Conservation (phyloP, 2,113 vertebrate genomes). For the Zosterops pallidus region DNA sequence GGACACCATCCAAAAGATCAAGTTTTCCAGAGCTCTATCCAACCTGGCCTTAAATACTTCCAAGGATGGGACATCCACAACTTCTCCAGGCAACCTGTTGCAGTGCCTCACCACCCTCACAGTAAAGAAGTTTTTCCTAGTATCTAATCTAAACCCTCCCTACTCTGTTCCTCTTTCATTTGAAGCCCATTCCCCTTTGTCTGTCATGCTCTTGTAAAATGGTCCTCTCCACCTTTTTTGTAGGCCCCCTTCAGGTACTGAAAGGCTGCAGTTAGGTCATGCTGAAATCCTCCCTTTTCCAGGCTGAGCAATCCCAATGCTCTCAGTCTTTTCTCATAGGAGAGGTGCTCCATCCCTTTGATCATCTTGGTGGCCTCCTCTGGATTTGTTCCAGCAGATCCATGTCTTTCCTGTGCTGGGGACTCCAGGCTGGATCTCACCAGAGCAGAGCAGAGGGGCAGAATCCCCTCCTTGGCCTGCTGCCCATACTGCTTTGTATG, state of each 20-base stretch:
- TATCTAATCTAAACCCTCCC: neutral
- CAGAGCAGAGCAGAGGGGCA: neutral
- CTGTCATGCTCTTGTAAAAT: neutral
- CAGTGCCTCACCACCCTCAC: neutral
- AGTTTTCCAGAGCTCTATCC: neutral
- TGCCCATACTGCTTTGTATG: fast-evolving
- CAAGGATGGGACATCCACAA: neutral
- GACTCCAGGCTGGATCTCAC: neutral
- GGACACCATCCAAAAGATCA: neutral
- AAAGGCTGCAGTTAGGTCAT: neutral
- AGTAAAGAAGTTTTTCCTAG: neutral
- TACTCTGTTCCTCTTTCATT: neutral
- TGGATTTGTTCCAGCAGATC: neutral
- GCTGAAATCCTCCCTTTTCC: neutral
- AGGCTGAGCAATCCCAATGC: neutral
- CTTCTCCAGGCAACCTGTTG: neutral
- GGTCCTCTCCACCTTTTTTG: neutral
- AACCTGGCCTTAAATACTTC: neutral
- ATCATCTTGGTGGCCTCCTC: neutral
- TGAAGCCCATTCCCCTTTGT: neutral
- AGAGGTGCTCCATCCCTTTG: neutral
- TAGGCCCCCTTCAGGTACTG: neutral
- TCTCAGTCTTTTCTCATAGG: neutral
- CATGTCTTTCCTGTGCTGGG: neutral
- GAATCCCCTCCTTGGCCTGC: neutral